Evolutionary conservation across 2,113 vertebrate genomes (phyloP), one percentile per base, ranked within the genome.

Genomic region (Cyanoramphus novaezelandiae): DNA sequence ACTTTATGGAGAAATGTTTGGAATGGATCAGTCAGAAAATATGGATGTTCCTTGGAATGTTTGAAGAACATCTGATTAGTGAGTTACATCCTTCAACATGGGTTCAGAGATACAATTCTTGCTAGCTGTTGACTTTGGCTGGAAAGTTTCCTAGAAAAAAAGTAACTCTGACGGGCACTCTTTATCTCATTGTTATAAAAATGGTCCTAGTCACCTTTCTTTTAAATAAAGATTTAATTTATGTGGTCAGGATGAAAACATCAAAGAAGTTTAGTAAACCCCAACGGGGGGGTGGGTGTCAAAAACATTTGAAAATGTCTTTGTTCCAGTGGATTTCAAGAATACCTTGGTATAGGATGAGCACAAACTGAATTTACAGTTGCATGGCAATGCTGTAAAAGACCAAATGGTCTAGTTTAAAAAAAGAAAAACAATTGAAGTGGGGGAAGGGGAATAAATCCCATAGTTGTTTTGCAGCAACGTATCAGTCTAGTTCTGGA

Each of bases 121-220:
- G 88, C 81, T 83, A 87, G 31, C 82, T 93, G 78, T 95, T 89
- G 65, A 64, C 59, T 89, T 89, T 44, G 77, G 41, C 70, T 95
- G 88, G 60, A 63, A 93, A 62, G 41, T 85, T 90, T 62, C 78
- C 49, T 87, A 28, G 82, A 64, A 90, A 23, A 41, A 77, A 86
- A 84, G 70, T 80, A 62, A 89, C 81, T 93, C 67, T 94, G 62
- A 75, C 78, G 90, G 82, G 31, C 60, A 37, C 18, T 89, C 33
- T 15, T 77, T 86, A 47, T 57, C 64, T 16, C 57, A 24, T 50
- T 47, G 41, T 71, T 67, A 59, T 27, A n/a, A 86, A 82, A 88
- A 71, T 76, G 52, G n/a, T 80, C 52, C 28, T 67, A 71, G 92
- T 86, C 43, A 79, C 62, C 46, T 80, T 43, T 65, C 7, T 69